Percentiles rank a stretch among this genome's conserved stretches.
phyloP scores from a whole-genome alignment of 2,888 invertebrate genomes.

The Scaptomyza parva region DNA sequence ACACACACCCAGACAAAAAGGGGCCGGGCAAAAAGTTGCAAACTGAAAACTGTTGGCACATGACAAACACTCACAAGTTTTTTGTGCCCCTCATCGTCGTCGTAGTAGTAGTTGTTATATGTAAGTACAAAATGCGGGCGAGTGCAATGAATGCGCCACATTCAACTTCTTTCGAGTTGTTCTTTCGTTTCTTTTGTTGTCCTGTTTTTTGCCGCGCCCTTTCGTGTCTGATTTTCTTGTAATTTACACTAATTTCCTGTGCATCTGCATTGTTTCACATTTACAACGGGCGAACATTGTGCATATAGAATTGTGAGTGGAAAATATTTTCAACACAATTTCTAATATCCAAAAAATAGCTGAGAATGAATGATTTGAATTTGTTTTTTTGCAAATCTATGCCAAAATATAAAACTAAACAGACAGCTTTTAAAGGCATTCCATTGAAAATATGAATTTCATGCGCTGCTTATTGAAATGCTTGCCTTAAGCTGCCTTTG shows the following conservation, averaged over 20 bases:
- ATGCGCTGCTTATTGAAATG: conserved; percentile 11
- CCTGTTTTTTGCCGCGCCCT: conserved; percentile 6
- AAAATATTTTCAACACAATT: neutral
- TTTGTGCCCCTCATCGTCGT: conserved; percentile 31
- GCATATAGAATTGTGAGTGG: too few species aligned
- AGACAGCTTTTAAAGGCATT: conserved; percentile 2
- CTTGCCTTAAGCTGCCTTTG: conserved; percentile 4
- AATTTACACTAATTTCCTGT: conserved; percentile 67
- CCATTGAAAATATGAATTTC: neutral
- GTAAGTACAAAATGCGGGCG: conserved; percentile 47
- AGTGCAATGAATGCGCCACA: conserved; percentile 29
- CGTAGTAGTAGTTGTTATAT: conserved; percentile 21
- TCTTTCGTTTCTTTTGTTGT: conserved; percentile 1
- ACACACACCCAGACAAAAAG: conserved; percentile 9
- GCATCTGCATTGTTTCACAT: conserved; percentile 26
- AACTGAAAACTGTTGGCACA: conserved; percentile 73
- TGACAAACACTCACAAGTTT: conserved; percentile 79
- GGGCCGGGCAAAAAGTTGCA: conserved; percentile 54
- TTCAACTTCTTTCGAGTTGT: conserved; percentile 17
- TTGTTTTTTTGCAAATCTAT: neutral
- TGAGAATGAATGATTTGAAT: too few species aligned
- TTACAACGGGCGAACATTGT: neutral
- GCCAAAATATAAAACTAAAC: neutral
- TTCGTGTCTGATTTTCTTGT: conserved; percentile 53
- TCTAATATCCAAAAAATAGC: too few species aligned